These are phyloP conservation scores for Aspidiotus rigidus DNA, from an alignment of 2,888 invertebrate species.

Conservation along the genomic window DNA sequence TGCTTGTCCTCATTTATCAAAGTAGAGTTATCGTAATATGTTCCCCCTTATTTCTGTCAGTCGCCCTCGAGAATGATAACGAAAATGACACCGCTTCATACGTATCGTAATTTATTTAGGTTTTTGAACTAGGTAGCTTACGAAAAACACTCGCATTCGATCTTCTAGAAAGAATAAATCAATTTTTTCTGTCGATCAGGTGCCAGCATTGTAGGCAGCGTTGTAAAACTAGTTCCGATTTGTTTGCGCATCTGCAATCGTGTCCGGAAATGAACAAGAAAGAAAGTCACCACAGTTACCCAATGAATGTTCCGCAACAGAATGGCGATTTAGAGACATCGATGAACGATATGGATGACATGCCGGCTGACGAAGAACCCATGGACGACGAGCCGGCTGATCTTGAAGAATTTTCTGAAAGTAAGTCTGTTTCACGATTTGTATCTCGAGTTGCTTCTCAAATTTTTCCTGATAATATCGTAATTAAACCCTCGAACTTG, in stretches of 20 bases:
- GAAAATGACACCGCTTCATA: no score
- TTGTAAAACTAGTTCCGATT: constrained; percentile 73
- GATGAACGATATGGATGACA: background rate
- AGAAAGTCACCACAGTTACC: background rate
- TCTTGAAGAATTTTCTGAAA: constrained; percentile 41
- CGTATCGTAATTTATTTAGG: no score
- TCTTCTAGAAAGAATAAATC: no score
- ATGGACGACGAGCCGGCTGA: constrained; percentile 37
- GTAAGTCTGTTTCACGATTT: constrained; percentile 33
- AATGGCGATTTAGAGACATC: background rate
- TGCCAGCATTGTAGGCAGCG: constrained; percentile 79
- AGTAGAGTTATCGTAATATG: no score
- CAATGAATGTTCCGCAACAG: background rate
- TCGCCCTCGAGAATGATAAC: no score
- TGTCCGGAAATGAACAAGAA: constrained; percentile 28
- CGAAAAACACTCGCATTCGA: no score
- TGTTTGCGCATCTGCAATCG: constrained; percentile 53
- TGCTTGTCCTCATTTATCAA: background rate
- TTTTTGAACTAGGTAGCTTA: no score
- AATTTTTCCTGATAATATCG: no score
- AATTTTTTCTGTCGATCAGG: constrained; percentile 51
- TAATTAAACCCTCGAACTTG: no score
- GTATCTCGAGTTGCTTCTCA: no score
- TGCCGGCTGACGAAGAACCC: constrained; percentile 26
- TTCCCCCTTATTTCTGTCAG: no score